Conservation (phyloP, 1,140 invertebrate species). For the Aphelenchoides avenae region DNA sequence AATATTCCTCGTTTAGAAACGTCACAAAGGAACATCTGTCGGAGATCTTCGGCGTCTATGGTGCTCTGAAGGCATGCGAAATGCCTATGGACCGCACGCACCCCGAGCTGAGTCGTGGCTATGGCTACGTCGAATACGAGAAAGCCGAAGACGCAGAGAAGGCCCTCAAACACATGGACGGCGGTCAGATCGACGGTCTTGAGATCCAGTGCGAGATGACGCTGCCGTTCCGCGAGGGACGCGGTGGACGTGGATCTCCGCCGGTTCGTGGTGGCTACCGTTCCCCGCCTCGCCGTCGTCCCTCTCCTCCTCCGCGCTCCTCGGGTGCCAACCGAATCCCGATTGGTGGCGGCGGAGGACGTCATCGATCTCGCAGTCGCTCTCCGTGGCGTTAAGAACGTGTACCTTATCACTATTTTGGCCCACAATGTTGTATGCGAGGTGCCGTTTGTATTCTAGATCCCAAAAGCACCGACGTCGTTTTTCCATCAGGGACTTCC, state of each 20-base stretch:
- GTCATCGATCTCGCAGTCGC: constrained; percentile 10
- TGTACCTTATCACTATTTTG: too few species aligned
- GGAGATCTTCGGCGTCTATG: constrained; percentile 91
- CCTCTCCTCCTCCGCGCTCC: constrained; percentile 12
- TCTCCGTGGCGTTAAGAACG: constrained; percentile 21
- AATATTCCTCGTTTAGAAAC: constrained; percentile 37
- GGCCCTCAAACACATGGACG: constrained; percentile 98
- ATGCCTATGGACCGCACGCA: constrained; percentile 81
- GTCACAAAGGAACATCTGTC: constrained; percentile 76
- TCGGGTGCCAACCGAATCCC: constrained; percentile 24
- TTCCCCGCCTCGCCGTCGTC: constrained; percentile 25
- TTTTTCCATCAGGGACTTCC: too few species aligned
- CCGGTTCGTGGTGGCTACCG: constrained; percentile 20
- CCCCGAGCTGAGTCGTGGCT: constrained; percentile 76
- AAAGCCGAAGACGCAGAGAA: constrained; percentile 91
- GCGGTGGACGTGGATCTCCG: constrained; percentile 11
- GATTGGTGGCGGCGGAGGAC: constrained; percentile 10
- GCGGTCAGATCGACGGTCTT: constrained; percentile 67
- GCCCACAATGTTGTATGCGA: too few species aligned
- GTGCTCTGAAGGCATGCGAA: constrained; percentile 80
- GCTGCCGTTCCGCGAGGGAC: constrained; percentile 15
- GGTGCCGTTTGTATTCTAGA: too few species aligned
- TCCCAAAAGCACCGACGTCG: too few species aligned
- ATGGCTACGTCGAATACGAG: constrained; percentile 89
- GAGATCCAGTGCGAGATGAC: constrained; percentile 45